Base-by-base conservation (phyloP, 2,888 invertebrate species). In the Arctia plantaginis region DNA sequence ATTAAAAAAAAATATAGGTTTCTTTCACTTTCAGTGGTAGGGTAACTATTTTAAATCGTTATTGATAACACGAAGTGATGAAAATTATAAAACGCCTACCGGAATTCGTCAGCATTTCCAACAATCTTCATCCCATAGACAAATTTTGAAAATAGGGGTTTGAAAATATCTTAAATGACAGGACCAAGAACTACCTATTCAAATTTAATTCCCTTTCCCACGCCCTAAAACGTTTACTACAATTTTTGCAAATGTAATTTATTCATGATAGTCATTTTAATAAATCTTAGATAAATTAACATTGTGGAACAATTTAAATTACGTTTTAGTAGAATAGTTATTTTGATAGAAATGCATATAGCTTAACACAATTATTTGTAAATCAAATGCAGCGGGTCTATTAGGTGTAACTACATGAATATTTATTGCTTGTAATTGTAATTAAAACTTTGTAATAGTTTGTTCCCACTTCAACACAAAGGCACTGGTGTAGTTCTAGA, bases 261-360 rank as follows among this genome's bases (percentile, higher is more conserved):
- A 85, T 84, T 80, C 76, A 55, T 65, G 71, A 74, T 79, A 80
- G 73, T 80, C 77, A 82, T 81, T 75, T 71, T 59, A 77, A 85
- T 85, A 86, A 86, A 82, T 86, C 85, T 80, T 68, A 47, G 77
- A 65, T 73, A 79, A 86, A 83, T 86, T 83, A 79, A 80, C 79
- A 80, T 86, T 83, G 78, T 77, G 80, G 70, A 82, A 84, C 73
- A 68, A 78, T 75, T 76, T 71, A 72, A 73, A 67, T 80, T 79
- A 75, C 71, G 77, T 73, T 80, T 77, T n/a, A 81, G 73, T 77
- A 76, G 73, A 77, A 73, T 69, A 27, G 65, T 66, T 75, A 71
- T 79, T 85, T 81, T 85, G 77, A 84, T 84, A 77, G 76, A 78
- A 75, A 80, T 80, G 72, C 71, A 69, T 71, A 68, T 35, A 65